phyloP scores from a whole-genome alignment of 2,113 vertebrate genomes.

The Rostratula benghalensis region DNA sequence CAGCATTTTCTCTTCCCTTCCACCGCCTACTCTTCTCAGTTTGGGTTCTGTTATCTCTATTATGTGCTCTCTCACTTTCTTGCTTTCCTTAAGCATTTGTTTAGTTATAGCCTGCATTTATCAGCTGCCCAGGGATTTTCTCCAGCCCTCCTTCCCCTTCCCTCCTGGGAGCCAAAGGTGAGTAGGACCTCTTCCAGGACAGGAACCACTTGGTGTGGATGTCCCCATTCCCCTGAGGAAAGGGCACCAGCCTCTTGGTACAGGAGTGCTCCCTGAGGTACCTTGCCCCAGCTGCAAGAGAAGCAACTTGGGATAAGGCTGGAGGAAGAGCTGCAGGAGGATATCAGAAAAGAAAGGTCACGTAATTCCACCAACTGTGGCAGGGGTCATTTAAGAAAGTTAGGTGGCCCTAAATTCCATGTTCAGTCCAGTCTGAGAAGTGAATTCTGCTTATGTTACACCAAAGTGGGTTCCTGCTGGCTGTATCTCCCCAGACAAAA shows the following conservation, averaged over 20 bases:
- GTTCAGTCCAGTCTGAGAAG: neutral
- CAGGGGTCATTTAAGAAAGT: neutral
- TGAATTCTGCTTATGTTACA: neutral
- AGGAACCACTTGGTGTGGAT: neutral
- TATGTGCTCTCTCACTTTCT: slow-evolving; percentile 40
- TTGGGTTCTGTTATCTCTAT: slow-evolving; percentile 65
- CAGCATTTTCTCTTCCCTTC: slow-evolving; percentile 35
- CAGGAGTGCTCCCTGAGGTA: neutral
- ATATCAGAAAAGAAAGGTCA: neutral
- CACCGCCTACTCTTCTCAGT: slow-evolving; percentile 46
- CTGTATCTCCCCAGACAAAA: neutral
- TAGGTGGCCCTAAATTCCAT: neutral
- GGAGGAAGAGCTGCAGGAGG: neutral
- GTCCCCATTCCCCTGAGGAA: neutral
- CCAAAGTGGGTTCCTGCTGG: neutral
- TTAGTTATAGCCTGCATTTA: neutral
- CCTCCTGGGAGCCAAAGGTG: neutral
- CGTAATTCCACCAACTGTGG: neutral
- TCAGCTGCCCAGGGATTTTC: neutral
- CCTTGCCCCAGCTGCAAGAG: neutral
- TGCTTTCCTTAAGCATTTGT: neutral
- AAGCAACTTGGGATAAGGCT: neutral
- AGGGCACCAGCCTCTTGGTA: neutral
- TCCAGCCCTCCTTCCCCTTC: neutral
- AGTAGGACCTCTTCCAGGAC: neutral